Base-by-base conservation (phyloP, 2,888 invertebrate species). In the Lacanobia oleracea region DNA sequence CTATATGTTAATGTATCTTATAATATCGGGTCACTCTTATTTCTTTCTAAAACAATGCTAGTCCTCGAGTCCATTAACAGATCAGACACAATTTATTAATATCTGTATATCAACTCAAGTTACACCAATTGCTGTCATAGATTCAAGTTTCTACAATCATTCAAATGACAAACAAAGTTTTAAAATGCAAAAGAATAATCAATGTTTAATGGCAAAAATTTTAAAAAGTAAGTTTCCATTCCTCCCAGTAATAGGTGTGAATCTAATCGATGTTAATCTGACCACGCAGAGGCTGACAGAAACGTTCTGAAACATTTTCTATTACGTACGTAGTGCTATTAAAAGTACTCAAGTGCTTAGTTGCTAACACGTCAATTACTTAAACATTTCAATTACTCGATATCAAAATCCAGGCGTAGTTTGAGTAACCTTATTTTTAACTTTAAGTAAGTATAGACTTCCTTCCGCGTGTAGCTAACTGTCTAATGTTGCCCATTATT, bases 381-480 rank as follows among this genome's bases (percentile, higher is more conserved):
- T 82, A 78, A 81, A 67, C 72, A 77, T 78, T 86, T 82, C 74
- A 79, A 84, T 86, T 75, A 71, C 84, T 78, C 21, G 68, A 75
- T 82, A 81, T 62, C 61, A 68, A 78, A 86, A 87, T 86, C 77
- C 74, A 86, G 69, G 82, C 84, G 72, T 60, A 50, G 82, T 88
- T 88, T 87, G 86, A 87, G 84, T 89, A 88, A 89, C 88, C 83
- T 83, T 86, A 81, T 84, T 86, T 87, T 84, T 73, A 37, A 66
- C 48, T 50, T 71, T 79, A 75, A 82, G 66, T 73, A 72, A 57
- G 27, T 53, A 71, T 69, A 75, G 66, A 77, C 76, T 82, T 91
- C 89, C 90, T 91, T 90, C 89, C 90, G 87, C 76, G 79, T 85
- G 67, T 80, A 59, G 54, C 37, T 72, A 72, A 75, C 68, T 82